Conservation (phyloP, 2,888 invertebrate species). For the Cheilosia impressa region DNA sequence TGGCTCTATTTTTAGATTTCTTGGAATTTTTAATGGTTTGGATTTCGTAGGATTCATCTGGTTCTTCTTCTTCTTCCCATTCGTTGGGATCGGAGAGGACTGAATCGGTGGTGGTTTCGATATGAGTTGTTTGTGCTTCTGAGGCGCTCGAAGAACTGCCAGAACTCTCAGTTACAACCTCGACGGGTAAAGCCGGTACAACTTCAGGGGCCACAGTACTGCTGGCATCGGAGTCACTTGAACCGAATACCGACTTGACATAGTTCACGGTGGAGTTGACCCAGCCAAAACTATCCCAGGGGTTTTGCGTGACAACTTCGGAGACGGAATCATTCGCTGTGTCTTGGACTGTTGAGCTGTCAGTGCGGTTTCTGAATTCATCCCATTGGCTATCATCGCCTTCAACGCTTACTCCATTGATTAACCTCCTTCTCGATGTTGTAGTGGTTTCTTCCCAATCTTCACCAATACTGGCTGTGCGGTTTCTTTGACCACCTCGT, state of each 20-base stretch:
- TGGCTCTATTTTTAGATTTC: slow-evolving; percentile 32
- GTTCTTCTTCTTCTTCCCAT: not conserved
- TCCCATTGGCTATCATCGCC: not conserved
- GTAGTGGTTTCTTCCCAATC: not conserved
- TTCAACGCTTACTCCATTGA: not conserved
- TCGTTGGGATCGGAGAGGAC: not conserved
- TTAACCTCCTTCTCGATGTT: not conserved
- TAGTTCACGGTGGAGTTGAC: not conserved
- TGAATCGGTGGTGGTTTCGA: not conserved
- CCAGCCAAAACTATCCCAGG: slow-evolving; percentile 23
- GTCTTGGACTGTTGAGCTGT: not conserved
- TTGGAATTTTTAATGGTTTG: slow-evolving; percentile 45
- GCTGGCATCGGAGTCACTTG: not conserved
- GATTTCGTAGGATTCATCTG: slow-evolving; percentile 46
- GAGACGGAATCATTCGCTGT: not conserved
- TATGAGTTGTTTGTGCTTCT: not conserved
- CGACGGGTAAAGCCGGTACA: not conserved
- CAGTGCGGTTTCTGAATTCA: not conserved
- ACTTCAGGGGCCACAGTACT: not conserved
- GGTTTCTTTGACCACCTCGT: not conserved
- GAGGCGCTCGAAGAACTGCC: not conserved
- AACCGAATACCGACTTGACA: not conserved
- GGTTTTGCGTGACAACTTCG: not conserved
- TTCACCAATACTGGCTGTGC: not conserved
- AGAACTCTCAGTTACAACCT: too few relatives aligned